Base-by-base conservation (phyloP, 2,888 invertebrate genomes). In the Pristionchus maxplancki region DNA sequence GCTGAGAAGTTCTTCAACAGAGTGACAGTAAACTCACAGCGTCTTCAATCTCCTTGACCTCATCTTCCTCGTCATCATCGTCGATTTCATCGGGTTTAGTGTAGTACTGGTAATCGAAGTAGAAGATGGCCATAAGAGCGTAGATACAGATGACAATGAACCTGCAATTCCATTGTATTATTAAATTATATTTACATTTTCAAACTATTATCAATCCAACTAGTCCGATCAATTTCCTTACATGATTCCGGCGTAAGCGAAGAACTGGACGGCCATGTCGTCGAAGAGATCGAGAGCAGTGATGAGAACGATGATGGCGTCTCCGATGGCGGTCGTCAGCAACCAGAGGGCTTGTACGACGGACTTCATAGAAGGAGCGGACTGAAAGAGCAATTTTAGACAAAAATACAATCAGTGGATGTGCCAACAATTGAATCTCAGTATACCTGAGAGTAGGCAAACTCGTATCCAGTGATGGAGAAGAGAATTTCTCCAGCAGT, bases 331-430 rank as follows among this genome's bases (percentile, higher is more conserved):
- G 0, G 97, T 97, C 0, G 98, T 98, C 82, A 99, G 95, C 17
- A 98, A 96, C 97, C 98, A 99, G 9, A 97, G 96, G 0, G 98
- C 97, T 95, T 97, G 97, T 87, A 99, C 95, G 0, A 99, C 97
- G 0, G 98, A 97, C 95, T 98, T 99, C 98, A 99, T 98, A 90
- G 97, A 97, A 20, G 96, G 95, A 0, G 99, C 98, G 0, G 98
- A 97, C 96, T 95, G 89, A 82, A 91, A 85, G 17, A 50, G 15
- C 2, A 50, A 15, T 50, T 17, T 4, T 50, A 50, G 15, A 1
- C 50, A 50, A 20, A 20, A 48, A 9, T 64, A 31, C 8, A 28
- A 64, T 34, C 20, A 67, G 34, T 34, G 62, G 31, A 15, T 74
- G 37, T 24, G 71, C 40, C 40, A 24, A 44, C 15, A 17, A 4